Conservation (phyloP, 2,888 invertebrate genomes). For the Pandemis cinnamomeana region DNA sequence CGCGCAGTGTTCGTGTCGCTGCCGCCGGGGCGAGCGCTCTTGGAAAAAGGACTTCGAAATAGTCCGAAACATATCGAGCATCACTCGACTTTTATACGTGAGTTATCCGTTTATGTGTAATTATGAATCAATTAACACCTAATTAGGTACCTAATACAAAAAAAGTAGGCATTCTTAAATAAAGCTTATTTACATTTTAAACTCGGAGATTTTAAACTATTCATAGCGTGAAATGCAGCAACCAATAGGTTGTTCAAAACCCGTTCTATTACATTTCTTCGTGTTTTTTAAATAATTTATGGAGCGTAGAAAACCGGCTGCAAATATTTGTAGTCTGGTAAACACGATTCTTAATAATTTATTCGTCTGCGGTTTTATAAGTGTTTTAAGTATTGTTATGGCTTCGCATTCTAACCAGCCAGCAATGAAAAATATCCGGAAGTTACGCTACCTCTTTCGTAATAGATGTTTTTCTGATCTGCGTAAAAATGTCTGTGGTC, state of each 20-base stretch:
- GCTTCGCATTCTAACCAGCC: slow-evolving; percentile 24
- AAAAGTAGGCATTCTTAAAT: too few species aligned
- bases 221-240: neutral
- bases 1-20: too few species aligned
- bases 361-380: slow-evolving; percentile 17
- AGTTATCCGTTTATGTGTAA: too few species aligned
- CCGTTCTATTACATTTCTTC: neutral
- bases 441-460: slow-evolving; percentile 28
- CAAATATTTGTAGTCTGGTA: slow-evolving; percentile 44
- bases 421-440: slow-evolving; percentile 24
- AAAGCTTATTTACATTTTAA: too few species aligned
- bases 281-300: neutral
- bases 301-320: neutral
- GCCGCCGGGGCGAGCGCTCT: too few species aligned
- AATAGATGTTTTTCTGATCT: slow-evolving; percentile 9
- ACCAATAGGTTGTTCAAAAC: neutral
- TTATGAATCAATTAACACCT: too few species aligned
- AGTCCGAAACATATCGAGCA: too few species aligned
- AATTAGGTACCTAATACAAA: too few species aligned
- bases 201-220: too few species aligned
- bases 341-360: slow-evolving; percentile 43
- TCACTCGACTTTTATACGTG: too few species aligned
- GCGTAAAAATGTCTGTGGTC: slow-evolving; percentile 19
- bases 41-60: too few species aligned
- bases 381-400: slow-evolving; percentile 17